Base-by-base conservation (phyloP, 2,113 vertebrate species). In the Sturnira hondurensis region DNA sequence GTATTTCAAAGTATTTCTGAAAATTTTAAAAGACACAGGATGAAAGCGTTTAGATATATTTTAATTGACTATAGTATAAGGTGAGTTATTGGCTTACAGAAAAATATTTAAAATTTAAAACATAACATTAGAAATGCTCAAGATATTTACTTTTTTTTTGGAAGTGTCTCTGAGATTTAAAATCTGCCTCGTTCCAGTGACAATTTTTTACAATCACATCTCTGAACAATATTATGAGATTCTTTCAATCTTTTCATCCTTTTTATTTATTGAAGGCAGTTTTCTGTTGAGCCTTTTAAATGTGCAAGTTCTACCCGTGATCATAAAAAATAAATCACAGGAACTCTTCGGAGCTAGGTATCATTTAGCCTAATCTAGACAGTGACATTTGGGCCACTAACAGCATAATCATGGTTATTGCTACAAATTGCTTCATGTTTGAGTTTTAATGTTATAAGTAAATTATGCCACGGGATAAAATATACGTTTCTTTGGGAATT, bases 381-480 rank as follows among this genome's bases (percentile, higher is more conserved):
- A 97, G 97, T 98, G 98, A 98, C 98, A 98, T 98, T 98, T 98
- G 98, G 98, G 96, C 97, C 97, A 98, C 98, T 98, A 98, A 98
- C 97, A 95, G 97, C 98, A 98, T 98, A 98, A 99, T 98, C 98
- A 98, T 98, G 97, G 97, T 98, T 98, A 98, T 98, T 98, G 98
- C 98, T 98, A 98, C 98, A 98, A 98, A 98, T 98, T 98, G 98
- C 98, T 98, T 95, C 98, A 97, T 98, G 98, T 99, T 98, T 98
- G 98, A 98, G 97, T 98, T 98, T 98, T 98, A 99, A 98, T 98
- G 97, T 98, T 98, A 98, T 98, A 98, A 99, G 98, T 98, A 99
- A 98, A 98, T 98, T 98, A 98, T 98, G 98, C 98, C 98, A 98
- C 97, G 74, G 38, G 97, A 98, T 98, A 98, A 98, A 98, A 98